Evolutionary conservation across 2,113 vertebrate genomes (phyloP), one percentile per base, ranked within the genome.

Genomic region (Anolis carolinensis): DNA sequence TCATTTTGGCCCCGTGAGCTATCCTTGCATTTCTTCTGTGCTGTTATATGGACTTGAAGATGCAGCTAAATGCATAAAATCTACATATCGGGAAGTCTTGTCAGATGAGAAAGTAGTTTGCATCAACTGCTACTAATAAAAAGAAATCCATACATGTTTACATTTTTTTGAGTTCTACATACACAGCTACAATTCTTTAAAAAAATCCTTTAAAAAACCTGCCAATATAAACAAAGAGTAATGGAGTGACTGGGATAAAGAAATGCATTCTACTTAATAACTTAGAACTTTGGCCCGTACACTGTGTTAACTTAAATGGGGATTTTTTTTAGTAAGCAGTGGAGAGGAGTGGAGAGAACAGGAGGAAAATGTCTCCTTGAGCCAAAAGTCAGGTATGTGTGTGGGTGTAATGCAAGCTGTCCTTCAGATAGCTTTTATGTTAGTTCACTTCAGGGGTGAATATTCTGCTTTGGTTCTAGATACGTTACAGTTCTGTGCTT

Each of bases 271-370:
- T 76, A 55, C 76, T n/a, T 39, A 48, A 18, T 86, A 75, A 83
- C 36, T 86, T 77, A 39, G 81, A 81, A 55, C 86, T 91, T 88
- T 89, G 90, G 62, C 89, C 59, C 0, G 2, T 87, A 81, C 86
- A 71, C 90, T 63, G 50, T 76, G 79, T 86, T 67, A 79, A 92
- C 32, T 91, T 76, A 50, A 84, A 90, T 91, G 78, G 83, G 85
- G 92, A 77, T 81, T 83, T 44, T n/a, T 44, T 59, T 81, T 0
- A 21, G 83, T n/a, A 59, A 52, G n/a, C 82, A 90, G 91, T 13
- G 87, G 87, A 0, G 0, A 25, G 0, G 11, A 85, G 86, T 0
- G 0, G 39, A 0, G 0, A 81, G 84, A 88, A 34, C 10, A 32
- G 62, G 82, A 90, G 86, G 84, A 86, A 83, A 91, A 86, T 89